These are phyloP conservation scores for Antidorcas marsupialis DNA, from an alignment of 2,113 vertebrate genomes.

Conservation along the genomic window DNA sequence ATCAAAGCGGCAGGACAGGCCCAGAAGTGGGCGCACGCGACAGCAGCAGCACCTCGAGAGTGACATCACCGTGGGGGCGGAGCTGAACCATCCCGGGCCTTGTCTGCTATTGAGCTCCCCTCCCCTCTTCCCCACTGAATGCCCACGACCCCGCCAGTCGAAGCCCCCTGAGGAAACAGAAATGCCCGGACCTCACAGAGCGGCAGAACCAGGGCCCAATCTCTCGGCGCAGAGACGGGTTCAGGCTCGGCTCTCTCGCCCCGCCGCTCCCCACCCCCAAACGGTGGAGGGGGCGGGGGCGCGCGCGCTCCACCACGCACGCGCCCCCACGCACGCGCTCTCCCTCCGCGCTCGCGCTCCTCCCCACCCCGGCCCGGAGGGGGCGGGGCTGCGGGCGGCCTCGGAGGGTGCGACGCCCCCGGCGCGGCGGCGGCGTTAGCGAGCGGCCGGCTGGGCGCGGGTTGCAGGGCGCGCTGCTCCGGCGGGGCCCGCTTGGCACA, in stretches of 20 bases:
- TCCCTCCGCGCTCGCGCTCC: constrained; percentile 57
- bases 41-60: constrained; percentile 53
- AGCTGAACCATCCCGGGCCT: constrained; percentile 33
- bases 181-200: neutral
- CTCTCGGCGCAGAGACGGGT: rapidly evolving
- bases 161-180: neutral
- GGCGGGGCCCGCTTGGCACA: constrained; percentile 25
- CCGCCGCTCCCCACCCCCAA: constrained; percentile 26
- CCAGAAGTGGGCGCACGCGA: constrained; percentile 63
- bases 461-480: constrained; percentile 12
- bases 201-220: neutral
- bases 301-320: constrained; percentile 64
- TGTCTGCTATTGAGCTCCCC: neutral
- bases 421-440: constrained; percentile 61
- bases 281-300: constrained; percentile 44
- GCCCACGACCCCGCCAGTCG: neutral
- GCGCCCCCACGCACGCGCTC: constrained; percentile 65
- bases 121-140: neutral
- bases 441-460: constrained; percentile 32
- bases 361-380: constrained; percentile 56
- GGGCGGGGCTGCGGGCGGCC: constrained; percentile 69
- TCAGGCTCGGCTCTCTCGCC: neutral
- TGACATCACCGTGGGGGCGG: constrained; percentile 65
- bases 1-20: constrained; percentile 18
- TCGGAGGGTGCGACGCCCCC: constrained; percentile 65